Evolutionary conservation across 2,888 invertebrate species (phyloP).

Genomic region (Apodemia duryi): DNA sequence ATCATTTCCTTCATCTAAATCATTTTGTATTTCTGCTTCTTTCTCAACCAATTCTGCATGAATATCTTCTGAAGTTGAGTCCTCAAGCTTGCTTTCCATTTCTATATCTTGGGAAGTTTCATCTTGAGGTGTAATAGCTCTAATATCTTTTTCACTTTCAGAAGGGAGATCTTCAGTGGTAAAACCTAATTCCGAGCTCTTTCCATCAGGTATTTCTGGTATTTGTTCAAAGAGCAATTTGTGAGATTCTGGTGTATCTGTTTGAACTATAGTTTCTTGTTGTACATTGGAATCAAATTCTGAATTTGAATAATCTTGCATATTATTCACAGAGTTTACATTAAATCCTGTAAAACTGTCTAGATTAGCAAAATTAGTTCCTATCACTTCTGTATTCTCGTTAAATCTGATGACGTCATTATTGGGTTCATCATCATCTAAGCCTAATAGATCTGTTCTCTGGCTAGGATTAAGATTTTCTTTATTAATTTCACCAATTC

Average conservation of each 20-base stretch:
- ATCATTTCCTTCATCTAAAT: constrained; percentile 19
- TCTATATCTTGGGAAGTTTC: constrained; percentile 60
- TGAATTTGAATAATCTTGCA: constrained; percentile 50
- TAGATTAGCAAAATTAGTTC: constrained; percentile 42
- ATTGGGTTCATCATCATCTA: constrained; percentile 50
- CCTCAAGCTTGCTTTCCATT: constrained; percentile 55
- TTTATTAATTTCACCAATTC: constrained; percentile 47
- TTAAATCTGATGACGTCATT: constrained; percentile 62
- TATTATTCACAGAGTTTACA: constrained; percentile 45
- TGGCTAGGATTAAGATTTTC: constrained; percentile 58
- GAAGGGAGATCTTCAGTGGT: constrained; percentile 58
- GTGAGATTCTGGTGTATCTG: constrained; percentile 74
- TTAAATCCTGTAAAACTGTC: constrained; percentile 55
- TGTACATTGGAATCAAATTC: constrained; percentile 56
- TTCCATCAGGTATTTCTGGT: constrained; percentile 73
- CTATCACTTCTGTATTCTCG: constrained; percentile 44
- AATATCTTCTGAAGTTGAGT: constrained; percentile 43
- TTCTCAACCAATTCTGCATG: constrained; percentile 25
- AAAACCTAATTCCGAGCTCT: constrained; percentile 70
- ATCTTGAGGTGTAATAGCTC: constrained; percentile 54
- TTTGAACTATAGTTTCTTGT: constrained; percentile 54
- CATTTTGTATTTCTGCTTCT: constrained; percentile 24
- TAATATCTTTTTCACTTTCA: constrained; percentile 55
- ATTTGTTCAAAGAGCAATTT: constrained; percentile 72
- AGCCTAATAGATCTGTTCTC: constrained; percentile 44